phyloP scores from a whole-genome alignment of 2,797 vertebrate genomes.

The Pangasius krempfi region DNA sequence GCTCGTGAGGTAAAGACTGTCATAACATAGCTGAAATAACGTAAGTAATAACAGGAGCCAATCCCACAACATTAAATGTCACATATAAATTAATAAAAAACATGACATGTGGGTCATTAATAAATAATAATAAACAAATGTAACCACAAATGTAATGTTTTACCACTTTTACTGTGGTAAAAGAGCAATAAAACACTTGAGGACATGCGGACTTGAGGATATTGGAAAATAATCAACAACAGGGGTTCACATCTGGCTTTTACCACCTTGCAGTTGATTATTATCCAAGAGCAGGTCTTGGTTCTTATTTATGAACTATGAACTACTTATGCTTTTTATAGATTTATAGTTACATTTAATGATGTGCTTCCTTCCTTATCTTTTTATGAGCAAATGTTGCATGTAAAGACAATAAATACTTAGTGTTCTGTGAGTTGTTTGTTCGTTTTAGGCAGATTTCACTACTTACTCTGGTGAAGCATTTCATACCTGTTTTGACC shows the following conservation, averaged over 20 bases:
- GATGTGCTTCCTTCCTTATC: background rate
- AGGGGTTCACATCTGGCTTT: background rate
- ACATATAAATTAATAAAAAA: background rate
- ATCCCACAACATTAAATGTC: no score
- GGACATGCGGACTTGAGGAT: no score
- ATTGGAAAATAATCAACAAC: background rate
- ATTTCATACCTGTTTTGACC: constrained; percentile 49
- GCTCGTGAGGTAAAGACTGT: no score
- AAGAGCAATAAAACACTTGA: background rate
- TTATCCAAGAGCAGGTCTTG: background rate
- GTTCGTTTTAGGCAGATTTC: background rate
- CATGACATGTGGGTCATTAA: background rate
- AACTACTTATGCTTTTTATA: background rate
- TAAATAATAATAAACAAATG: background rate
- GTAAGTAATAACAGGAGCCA: no score
- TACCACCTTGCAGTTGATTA: background rate
- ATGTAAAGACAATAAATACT: background rate
- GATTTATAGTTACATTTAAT: background rate
- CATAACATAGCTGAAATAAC: no score
- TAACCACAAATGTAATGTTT: no score
- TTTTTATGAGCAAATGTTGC: no score
- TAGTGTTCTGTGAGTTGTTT: background rate
- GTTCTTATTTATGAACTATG: background rate
- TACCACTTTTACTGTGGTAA: no score
- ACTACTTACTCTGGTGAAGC: background rate